Percentiles rank a stretch among this genome's conserved stretches.
Conservation (phyloP, 30 jellyfish, hydroid and myxozoan genomes). For the Chrysaora quinquecirrha region DNA sequence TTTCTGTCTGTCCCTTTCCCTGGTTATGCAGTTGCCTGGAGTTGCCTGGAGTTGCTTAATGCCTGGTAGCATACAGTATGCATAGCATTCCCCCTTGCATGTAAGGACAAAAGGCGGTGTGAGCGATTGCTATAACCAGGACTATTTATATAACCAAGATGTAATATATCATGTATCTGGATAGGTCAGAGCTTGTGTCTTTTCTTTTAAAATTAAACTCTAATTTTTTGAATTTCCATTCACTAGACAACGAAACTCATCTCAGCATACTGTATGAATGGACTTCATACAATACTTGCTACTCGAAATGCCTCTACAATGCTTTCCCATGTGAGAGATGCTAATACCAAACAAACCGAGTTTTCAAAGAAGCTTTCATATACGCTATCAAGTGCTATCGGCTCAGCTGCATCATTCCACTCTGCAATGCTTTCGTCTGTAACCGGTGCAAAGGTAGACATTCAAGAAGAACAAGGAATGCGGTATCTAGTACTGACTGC, state of each 20-base stretch:
- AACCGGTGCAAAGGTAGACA: conserved; percentile 72
- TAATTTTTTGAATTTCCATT: too few relatives aligned
- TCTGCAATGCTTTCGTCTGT: conserved; percentile 58
- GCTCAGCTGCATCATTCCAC: conserved; percentile 71
- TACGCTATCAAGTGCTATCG: conserved; percentile 59
- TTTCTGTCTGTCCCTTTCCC: too few relatives aligned
- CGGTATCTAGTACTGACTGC: conserved; percentile 11
- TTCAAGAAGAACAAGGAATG: conserved; percentile 7
- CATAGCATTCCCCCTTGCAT: too few relatives aligned
- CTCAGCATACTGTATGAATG: conserved; percentile 52
- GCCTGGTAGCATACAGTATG: too few relatives aligned
- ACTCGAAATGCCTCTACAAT: conserved; percentile 54
- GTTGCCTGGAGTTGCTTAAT: too few relatives aligned
- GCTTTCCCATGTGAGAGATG: conserved; percentile 24
- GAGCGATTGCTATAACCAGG: too few relatives aligned
- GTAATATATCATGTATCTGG: too few relatives aligned
- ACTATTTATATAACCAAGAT: too few relatives aligned
- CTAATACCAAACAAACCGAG: conserved; percentile 6
- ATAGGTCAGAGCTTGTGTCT: too few relatives aligned
- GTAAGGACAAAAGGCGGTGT: too few relatives aligned
- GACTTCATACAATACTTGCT: conserved; percentile 63
- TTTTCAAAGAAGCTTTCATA: conserved; percentile 48
- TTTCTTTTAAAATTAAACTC: too few relatives aligned
- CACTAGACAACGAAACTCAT: conserved; percentile 22
- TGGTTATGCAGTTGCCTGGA: too few relatives aligned